phyloP scores from a whole-genome alignment of 1,140 invertebrate genomes.

The Drosophila equinoxialis region DNA sequence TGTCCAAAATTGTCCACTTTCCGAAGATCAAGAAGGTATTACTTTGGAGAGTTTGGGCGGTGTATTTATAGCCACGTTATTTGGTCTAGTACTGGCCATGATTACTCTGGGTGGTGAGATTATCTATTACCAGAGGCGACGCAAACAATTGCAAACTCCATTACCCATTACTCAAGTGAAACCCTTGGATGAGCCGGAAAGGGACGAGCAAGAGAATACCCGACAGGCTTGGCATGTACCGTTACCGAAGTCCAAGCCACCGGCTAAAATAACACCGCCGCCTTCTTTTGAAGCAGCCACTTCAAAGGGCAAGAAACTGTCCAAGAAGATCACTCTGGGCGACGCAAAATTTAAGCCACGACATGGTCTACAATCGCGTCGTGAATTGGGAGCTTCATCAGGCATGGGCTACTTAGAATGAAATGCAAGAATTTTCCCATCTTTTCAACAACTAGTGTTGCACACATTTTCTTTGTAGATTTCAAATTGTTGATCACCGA shows the following conservation, averaged over 20 bases:
- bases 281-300: slow-evolving; percentile 68
- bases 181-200: slow-evolving; percentile 26
- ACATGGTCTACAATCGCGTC: slow-evolving; percentile 37
- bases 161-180: slow-evolving; percentile 55
- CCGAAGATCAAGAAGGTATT: slow-evolving; percentile 93
- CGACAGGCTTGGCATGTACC: slow-evolving; percentile 48
- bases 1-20: slow-evolving; percentile 87
- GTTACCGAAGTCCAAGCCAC: slow-evolving; percentile 14
- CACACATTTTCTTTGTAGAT: slow-evolving; percentile 3
- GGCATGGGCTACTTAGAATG: slow-evolving; percentile 54
- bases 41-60: slow-evolving; percentile 94
- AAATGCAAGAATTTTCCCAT: not conserved
- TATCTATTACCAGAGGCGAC: slow-evolving; percentile 88
- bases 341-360: slow-evolving; percentile 63
- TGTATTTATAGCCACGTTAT: slow-evolving; percentile 94
- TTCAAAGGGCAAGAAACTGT: slow-evolving; percentile 55
- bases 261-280: slow-evolving; percentile 51
- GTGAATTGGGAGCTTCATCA: slow-evolving; percentile 32
- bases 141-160: slow-evolving; percentile 19
- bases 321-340: slow-evolving; percentile 48
- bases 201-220: not conserved
- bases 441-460: not conserved
- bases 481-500: slow-evolving; percentile 4
- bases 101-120: slow-evolving; percentile 91
- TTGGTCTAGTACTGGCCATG: slow-evolving; percentile 92